Conservation (phyloP, 2,797 vertebrate species). For the Onychomys torridus region DNA sequence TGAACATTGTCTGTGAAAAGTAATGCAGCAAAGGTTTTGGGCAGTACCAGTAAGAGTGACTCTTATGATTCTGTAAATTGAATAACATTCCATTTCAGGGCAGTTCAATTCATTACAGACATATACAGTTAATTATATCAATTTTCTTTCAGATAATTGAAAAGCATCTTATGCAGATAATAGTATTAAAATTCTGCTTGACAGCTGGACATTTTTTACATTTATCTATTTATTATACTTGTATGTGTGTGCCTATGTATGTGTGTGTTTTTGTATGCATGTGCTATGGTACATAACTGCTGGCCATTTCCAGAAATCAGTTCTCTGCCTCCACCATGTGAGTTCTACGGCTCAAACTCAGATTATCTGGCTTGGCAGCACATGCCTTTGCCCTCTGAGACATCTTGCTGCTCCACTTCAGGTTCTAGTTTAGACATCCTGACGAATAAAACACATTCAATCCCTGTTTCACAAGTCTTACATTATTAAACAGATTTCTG, state of each 20-base stretch:
- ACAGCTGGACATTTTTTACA: background rate
- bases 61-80: background rate
- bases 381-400: background rate
- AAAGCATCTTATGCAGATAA: background rate
- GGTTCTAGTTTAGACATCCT: background rate
- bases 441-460: background rate
- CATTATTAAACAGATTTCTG: background rate
- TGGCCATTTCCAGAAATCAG: background rate
- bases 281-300: background rate
- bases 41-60: background rate
- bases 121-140: background rate
- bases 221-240: background rate
- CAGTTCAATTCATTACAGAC: background rate
- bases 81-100: background rate
- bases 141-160: background rate
- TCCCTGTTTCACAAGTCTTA: background rate
- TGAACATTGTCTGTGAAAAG: background rate
- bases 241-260: background rate
- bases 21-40: background rate
- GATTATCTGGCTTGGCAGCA: background rate
- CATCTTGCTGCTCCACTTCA: background rate
- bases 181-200: background rate
- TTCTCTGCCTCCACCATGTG: background rate
- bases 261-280: background rate
- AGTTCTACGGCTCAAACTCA: background rate